Conservation (phyloP, 2,888 invertebrate genomes). For the Acleris sparsana region DNA sequence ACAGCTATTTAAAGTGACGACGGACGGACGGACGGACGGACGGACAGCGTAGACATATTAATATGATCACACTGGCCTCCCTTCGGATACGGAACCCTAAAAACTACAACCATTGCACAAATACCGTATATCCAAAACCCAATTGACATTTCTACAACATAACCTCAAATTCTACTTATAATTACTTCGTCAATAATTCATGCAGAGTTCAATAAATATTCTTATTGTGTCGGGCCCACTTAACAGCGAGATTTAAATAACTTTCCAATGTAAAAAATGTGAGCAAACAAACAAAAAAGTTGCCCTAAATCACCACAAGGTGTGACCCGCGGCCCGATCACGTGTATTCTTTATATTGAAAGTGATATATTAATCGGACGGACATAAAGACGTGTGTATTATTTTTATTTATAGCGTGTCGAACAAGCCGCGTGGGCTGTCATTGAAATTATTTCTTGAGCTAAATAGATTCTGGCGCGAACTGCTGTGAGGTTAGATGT, state of each 20-base stretch:
- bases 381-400: constrained; percentile 37
- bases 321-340: constrained; percentile 42
- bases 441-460: neutral
- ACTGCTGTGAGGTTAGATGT: neutral
- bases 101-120: no score
- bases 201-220: constrained; percentile 1
- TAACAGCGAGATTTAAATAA: constrained; percentile 14
- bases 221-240: constrained; percentile 12
- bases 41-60: no score
- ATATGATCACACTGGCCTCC: no score
- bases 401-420: constrained; percentile 20
- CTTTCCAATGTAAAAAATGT: constrained; percentile 18
- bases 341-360: constrained; percentile 42
- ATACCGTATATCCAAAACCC: no score
- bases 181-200: neutral
- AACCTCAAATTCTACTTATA: no score
- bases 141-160: no score
- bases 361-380: constrained; percentile 46
- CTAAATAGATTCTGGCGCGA: neutral
- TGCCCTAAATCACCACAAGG: constrained; percentile 42
- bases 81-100: no score
- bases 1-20: no score
- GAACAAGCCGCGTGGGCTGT: neutral
- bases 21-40: no score
- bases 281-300: constrained; percentile 29